phyloP scores from a whole-genome alignment of 2,797 vertebrate species.

The Macropus fuliginosus region DNA sequence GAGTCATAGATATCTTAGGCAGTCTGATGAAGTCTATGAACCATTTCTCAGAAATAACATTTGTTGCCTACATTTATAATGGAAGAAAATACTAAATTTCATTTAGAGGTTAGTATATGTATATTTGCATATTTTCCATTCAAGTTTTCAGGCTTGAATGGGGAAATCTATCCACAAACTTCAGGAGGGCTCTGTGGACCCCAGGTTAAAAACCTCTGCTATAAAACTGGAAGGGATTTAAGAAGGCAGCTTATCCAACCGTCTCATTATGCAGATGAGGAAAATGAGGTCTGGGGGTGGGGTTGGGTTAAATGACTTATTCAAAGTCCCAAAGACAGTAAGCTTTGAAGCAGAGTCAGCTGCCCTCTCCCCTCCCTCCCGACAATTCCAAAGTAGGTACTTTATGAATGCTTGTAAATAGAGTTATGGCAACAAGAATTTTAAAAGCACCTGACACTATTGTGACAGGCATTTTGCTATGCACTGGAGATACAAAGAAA shows the following conservation, averaged over 20 bases:
- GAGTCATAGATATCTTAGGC: background rate
- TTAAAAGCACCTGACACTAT: background rate
- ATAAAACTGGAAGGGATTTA: background rate
- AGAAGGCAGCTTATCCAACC: background rate
- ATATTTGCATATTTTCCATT: background rate
- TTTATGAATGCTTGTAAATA: background rate
- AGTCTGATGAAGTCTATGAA: background rate
- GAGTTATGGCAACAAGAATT: background rate
- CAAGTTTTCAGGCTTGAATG: background rate
- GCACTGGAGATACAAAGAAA: background rate
- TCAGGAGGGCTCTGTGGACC: background rate
- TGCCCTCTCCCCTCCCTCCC: accelerated
- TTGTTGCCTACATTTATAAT: background rate
- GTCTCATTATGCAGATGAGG: background rate
- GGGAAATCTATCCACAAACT: background rate
- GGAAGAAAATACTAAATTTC: background rate
- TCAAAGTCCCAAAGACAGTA: background rate
- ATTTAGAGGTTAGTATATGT: background rate
- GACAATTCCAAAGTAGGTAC: background rate
- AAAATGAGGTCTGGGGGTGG: background rate
- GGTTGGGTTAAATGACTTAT: background rate
- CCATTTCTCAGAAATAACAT: background rate
- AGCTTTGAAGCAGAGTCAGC: background rate
- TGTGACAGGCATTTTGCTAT: background rate
- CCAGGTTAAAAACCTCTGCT: background rate